Base-by-base conservation (phyloP, 2,113 vertebrate species). In the Ophthalmolycus amberensis region DNA sequence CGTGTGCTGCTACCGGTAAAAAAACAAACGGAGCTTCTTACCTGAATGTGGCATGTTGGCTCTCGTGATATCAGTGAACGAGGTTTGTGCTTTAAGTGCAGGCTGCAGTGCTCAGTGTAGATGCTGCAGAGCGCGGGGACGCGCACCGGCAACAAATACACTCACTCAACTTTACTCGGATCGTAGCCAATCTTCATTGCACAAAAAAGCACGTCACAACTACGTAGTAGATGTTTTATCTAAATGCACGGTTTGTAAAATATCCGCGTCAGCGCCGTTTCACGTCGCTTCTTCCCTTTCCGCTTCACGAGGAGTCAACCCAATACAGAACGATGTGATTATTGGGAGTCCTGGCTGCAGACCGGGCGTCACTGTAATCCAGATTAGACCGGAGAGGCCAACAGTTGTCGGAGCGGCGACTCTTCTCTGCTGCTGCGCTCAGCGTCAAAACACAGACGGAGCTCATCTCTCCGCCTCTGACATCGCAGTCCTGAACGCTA, bases 301-400 rank as follows among this genome's bases (percentile, higher is more conserved):
- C 8, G 37, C 75, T 66, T 27, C 42, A 29, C 38, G 46, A 85
- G 54, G 58, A 80, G 76, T 83, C 69, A 78, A 20, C 5, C 74
- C 65, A 73, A 68, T 8, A 29, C 69, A 79, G 75, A 87, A 85
- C 88, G 92, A 91, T 87, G 80, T 78, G 85, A 92, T 92, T 90
- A 92, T 67, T 76, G 74, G 72, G 56, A 69, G 75, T 84, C 86
- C 85, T 56, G 79, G 71, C 58, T 56, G 78, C 70, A 77, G 85
- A 75, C 56, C 27, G 82, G 78, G 87, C 67, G 38, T 20, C 78
- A 72, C 76, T 83, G 50, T 94, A 93, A 94, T 93, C 93, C 92
- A 91, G 93, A 94, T 93, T 93, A 93, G 80, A 83, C 20, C 11
- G 9, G 14, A 63, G 66, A 68, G 54, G 78, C 68, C 75, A 80